Evolutionary conservation across 1,140 invertebrate genomes (phyloP), one percentile per base, ranked within the genome.

Genomic region (Microplitis mediator): DNA sequence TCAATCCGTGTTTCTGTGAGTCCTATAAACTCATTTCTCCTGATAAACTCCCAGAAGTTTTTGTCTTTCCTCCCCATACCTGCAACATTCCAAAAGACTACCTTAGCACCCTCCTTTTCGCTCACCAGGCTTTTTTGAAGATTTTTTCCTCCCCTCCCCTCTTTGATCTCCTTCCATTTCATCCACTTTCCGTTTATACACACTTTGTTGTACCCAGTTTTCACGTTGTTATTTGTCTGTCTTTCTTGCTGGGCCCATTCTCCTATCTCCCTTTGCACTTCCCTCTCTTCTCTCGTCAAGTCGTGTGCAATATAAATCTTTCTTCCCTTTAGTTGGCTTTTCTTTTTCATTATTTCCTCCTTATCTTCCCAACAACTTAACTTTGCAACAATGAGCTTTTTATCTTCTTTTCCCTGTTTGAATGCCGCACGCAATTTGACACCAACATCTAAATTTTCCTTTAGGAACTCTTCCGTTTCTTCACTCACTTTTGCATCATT

Each of bases 1-100:
- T 74, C 72, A 6, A 74, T 8, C 74, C 74, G 75, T 51, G 74
- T 77, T 67, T 77, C 76, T 11, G 58, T 70, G n/a, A 77, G 16
- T 1, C 69, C 74, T 66, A 75, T 54, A 23, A 23, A 23, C 45
- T 13, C 45, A 9, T 50, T 0, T 50, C 2, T 50, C 45, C 13
- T 50, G 6, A 50, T 50, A 50, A 13, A 50, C 0, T 50, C 6
- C 45, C 45, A 50, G 13, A 50, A 50, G 2, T 50, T 13, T 50
- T 50, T 50, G 2, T 50, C 45, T 50, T 50, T 50, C 6, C 70
- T 75, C 8, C 45, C 54, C 1, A 64, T 51, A 3, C 74, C 67
- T 36, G 71, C 62, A n/a, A 73, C 56, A 36, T 75, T 75, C 68
- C 74, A 73, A 3, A 35, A 31, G 0, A 71, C 9, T 14, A n/a